Evolutionary conservation across 2,888 invertebrate species (phyloP), one percentile per base, ranked within the genome.

Genomic region (Drosophila affinis): DNA sequence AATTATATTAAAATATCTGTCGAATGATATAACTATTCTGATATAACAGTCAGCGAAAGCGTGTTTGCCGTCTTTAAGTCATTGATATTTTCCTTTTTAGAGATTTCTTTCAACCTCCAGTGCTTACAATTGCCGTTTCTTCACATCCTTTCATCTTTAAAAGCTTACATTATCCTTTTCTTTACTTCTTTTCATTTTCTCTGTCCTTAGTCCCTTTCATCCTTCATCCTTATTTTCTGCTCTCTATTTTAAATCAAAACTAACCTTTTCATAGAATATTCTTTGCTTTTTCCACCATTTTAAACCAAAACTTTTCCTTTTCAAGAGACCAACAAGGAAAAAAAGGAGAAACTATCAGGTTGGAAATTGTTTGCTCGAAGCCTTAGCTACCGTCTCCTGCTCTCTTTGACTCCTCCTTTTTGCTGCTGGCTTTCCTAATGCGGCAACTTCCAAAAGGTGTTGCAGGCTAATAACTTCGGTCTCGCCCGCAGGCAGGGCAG

Each of bases 381-480:
- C 52, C 63, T 62, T 59, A 45, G 44, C 47, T 3, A n/a, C 39
- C 14, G 14, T 39, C 39, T 39, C 39, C 39, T 39, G 34, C 3
- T 21, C 34, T 34, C 14, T 12, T 34, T 4, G 34, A 10, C 27
- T 21, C 24, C 10, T 12, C 18, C 18, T n/a, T 39, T 56, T 55
- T 55, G 55, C 17, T 47, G 45, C 55, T 47, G 52, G 70, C 62
- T 73, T 84, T 70, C 51, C 64, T 77, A 77, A 68, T 82, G 78
- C 80, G 78, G 77, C 62, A 73, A 76, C 47, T 59, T n/a, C 55
- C 57, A 47, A 85, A 76, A 88, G 81, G 88, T 88, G 88, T 88
- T 74, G 81, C 81, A 65, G 81, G 56, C 81, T 88, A 86, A 83
- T 88, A 85, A 85, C 83, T 87, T 77, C 71, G 65, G 69, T 59